Base-by-base conservation (phyloP, 2,888 invertebrate species). In the Muschampia plurimacula region DNA sequence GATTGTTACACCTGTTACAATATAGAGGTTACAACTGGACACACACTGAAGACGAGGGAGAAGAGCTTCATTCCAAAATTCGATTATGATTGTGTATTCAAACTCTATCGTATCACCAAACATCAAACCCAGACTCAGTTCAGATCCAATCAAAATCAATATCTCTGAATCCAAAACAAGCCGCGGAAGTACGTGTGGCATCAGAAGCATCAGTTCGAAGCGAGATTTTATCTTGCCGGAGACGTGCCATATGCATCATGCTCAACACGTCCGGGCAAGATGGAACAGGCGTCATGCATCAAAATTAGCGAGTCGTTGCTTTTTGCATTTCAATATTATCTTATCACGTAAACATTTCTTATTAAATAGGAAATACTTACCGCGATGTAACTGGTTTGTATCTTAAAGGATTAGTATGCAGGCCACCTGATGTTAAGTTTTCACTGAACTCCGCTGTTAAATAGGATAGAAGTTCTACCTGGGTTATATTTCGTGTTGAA, bases 241-340 rank as follows among this genome's bases (percentile, higher is more conserved):
- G 59, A 32, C 59, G 59, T 32, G 59, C 32, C 59, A 32, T 32
- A 65, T 12, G 64, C 46, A 64, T 64, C 64, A 64, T 64, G 44
- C 22, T 64, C 22, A 62, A 41, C 44, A 64, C 46, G 22, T 64
- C 64, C 64, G 55, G 4, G 55, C 55, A 46, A 64, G 64, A 63
- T 41, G 63, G 63, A 46, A 64, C 44, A 55, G 55, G 55, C 55
- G 55, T 55, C 55, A 55, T 55, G 55, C 22, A 55, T 55, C 55
- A 55, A 55, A 55, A 55, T 55, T 55, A 55, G 55, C 55, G 22
- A 13, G 13, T 22, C 22, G 55, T 55, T 10, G 15, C 55, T 55
- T 55, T 55, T 55, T 22, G 55, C 55, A 9, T 15, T 10, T 9
- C 1, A 55, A 55, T 55, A 55, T 55, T 22, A 22, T 22, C 55